Evolutionary conservation across 2,797 vertebrate species (phyloP).

Genomic region (Myiotriccus ornatus): DNA sequence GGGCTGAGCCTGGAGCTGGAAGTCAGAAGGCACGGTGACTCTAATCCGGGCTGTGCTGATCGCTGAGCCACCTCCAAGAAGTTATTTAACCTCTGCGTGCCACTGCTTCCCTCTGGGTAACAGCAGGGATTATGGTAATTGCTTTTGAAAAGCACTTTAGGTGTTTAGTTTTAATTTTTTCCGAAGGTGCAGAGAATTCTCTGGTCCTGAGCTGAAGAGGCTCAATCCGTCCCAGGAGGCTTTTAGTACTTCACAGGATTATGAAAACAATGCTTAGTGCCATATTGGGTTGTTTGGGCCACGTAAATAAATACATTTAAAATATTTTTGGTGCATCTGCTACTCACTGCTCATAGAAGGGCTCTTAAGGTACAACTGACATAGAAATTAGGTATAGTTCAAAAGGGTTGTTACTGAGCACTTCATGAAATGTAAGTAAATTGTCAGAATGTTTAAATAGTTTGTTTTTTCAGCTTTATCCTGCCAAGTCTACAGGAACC

Average conservation of each 20-base stretch:
- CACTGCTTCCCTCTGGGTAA: not conserved
- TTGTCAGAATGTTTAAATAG: not conserved
- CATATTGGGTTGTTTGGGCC: not conserved
- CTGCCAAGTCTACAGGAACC: not conserved
- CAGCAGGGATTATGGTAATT: slow-evolving; percentile 10
- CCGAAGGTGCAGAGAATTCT: not conserved
- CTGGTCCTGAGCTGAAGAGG: not conserved
- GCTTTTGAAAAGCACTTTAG: slow-evolving; percentile 30
- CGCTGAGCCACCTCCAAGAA: not conserved
- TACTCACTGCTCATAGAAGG: not conserved
- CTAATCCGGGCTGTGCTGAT: slow-evolving; percentile 19
- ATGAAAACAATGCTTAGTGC: not conserved
- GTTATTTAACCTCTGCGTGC: slow-evolving; percentile 24
- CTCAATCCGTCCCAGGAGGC: not conserved
- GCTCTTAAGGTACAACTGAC: not conserved
- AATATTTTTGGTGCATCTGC: not conserved
- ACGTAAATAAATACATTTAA: not conserved
- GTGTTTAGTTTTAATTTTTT: not conserved
- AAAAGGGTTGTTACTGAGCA: not conserved
- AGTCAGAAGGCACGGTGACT: not conserved
- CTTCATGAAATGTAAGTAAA: not conserved
- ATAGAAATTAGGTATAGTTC: not conserved
- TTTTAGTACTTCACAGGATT: not conserved
- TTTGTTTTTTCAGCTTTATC: not conserved
- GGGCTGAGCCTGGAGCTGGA: not conserved